These are phyloP conservation scores for Mirounga angustirostris DNA, from an alignment of 2,113 vertebrate species.

Conservation along the genomic window DNA sequence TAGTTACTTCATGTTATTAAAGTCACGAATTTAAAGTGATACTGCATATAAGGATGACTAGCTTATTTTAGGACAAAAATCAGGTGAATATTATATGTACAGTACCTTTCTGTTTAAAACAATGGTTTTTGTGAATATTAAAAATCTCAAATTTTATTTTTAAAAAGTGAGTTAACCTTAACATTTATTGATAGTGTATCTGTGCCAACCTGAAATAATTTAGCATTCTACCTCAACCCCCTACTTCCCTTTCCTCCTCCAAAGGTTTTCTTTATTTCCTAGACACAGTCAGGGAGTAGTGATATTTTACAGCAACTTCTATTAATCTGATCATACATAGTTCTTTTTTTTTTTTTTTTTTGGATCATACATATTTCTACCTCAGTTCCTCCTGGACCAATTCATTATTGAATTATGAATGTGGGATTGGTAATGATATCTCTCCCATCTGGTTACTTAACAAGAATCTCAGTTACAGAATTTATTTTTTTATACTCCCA, in stretches of 20 bases:
- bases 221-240: not conserved
- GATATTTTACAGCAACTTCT: constrained; percentile 4
- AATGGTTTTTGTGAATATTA: not conserved
- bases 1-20: not conserved
- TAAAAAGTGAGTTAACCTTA: not conserved
- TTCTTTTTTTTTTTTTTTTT: not conserved
- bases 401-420: not conserved
- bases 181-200: not conserved
- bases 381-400: not conserved
- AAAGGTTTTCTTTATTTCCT: not conserved
- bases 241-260: not conserved
- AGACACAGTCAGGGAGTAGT: not conserved
- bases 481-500: not conserved
- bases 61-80: not conserved
- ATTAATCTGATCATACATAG: not conserved
- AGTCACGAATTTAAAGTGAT: not conserved
- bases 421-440: not conserved
- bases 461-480: not conserved
- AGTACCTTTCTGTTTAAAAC: not conserved
- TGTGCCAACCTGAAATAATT: not conserved
- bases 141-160: not conserved
- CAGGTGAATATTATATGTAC: not conserved
- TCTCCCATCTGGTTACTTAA: not conserved
- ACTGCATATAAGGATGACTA: not conserved
- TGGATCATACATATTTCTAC: not conserved